Percentiles rank a stretch among this genome's conserved stretches.
These are phyloP conservation scores for Ophiodon elongatus DNA, from an alignment of 2,113 vertebrate genomes.

Conservation along the genomic window DNA sequence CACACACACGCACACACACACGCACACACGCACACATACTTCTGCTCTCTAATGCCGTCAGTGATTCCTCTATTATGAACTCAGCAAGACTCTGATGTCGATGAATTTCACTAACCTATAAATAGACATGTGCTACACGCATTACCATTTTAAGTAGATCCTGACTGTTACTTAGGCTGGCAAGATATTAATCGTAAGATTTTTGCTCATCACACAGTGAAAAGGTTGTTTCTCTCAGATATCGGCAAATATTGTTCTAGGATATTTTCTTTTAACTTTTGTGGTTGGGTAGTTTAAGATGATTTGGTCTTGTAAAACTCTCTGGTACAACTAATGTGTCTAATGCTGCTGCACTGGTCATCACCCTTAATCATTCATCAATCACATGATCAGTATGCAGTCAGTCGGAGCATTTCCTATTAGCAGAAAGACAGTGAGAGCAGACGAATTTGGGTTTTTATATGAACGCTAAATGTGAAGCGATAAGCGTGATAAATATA, in stretches of 20 bases:
- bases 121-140: conserved; percentile 5
- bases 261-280: background rate
- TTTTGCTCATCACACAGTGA: background rate
- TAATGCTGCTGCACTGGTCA: background rate
- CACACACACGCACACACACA: background rate
- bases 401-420: background rate
- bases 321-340: background rate
- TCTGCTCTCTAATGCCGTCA: background rate
- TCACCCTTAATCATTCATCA: background rate
- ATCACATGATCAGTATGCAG: background rate
- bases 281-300: background rate
- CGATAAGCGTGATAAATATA: background rate
- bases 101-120: background rate
- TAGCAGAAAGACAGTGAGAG: background rate
- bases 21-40: background rate
- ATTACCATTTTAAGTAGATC: background rate
- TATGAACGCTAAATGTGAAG: background rate
- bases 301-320: background rate
- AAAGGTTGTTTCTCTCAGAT: background rate
- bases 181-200: background rate
- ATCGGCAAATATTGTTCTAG: background rate
- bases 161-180: background rate
- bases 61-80: conserved; percentile 1
- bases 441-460: background rate
- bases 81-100: conserved; percentile 2